A percentile compares a stretch with the other conserved stretches of the same genome.
Conservation (phyloP, 2,797 vertebrate species). For the Onychomys arenicola region DNA sequence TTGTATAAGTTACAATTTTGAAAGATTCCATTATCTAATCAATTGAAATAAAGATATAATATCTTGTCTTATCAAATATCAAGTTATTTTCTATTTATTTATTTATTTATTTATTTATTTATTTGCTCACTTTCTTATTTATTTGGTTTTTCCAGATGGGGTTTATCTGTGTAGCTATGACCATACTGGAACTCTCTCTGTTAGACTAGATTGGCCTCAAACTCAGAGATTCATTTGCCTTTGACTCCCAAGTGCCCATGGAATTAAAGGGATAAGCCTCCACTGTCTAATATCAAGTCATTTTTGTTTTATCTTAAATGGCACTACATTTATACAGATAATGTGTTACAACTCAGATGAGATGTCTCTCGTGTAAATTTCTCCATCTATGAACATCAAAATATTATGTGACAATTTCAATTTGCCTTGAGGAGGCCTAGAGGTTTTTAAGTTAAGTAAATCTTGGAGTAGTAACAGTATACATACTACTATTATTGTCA, state of each 20-base stretch:
- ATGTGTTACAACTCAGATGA: neutral
- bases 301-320: neutral
- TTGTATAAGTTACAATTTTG: neutral
- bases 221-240: too few species aligned
- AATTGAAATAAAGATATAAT: neutral
- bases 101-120: too few species aligned
- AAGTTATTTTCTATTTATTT: neutral
- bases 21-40: neutral
- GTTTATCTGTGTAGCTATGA: too few species aligned
- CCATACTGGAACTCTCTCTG: too few species aligned
- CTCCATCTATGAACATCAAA: too few species aligned
- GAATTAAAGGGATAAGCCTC: too few species aligned
- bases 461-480: neutral
- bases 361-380: neutral
- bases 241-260: too few species aligned
- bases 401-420: neutral
- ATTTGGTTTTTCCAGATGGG: too few species aligned
- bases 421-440: neutral
- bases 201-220: too few species aligned
- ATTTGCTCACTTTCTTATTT: too few species aligned
- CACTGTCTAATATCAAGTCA: neutral
- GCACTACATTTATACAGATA: neutral
- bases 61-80: neutral
- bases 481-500: neutral
- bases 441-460: neutral